Evolutionary conservation across 53 echinoderm and acorn worm species (phyloP), one percentile per base, ranked within the genome.

Genomic region (Temnopleurus reevesii): DNA sequence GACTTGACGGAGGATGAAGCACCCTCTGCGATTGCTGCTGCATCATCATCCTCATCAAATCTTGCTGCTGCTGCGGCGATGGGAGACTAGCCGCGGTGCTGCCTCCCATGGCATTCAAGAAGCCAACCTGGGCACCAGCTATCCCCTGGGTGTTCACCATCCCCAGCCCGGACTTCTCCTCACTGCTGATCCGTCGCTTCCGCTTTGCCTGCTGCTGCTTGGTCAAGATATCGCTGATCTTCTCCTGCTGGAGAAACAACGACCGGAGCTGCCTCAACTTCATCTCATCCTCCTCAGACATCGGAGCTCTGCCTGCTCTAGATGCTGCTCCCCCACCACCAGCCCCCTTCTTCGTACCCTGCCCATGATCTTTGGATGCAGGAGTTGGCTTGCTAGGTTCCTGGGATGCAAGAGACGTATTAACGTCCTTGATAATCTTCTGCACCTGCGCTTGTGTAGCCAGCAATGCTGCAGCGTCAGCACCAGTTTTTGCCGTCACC

Each of bases 131-230:
- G 12, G 46, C 41, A 27, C 49, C 46, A 25, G 45, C 18, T 30
- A 87, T 44, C 21, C 46, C 53, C 53, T 64, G 65, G 15, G 65
- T 2, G 7, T 34, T 46, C 10, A 87, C 30, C 46, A 66, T 49
- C 7, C 49, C 65, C 17, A 51, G 18, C 35, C 65, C 46, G 1
- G 88, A 30, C 24, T 46, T 28, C 23, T 86, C 49, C 47, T 66
- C 88, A 8, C 31, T 49, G 41, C 65, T 87, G 9, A 46, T 17
- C 17, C 51, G 17, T 35, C 71, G 47, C 31, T 66, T 71, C 71
- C 88, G 19, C 12, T 83, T 86, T 5, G 61, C 59, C 38, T 86
- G 88, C 36, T 83, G 83, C 83, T 85, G 85, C 46, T 85, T 85
- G 6, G 85, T 58, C 44, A 85, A 21, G 46, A 85, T 85, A 36